Percentiles rank a stretch among this genome's conserved stretches.
Evolutionary conservation across 2,888 invertebrate species (phyloP).

Genomic region (Scaptomyza cyrtandrae): DNA sequence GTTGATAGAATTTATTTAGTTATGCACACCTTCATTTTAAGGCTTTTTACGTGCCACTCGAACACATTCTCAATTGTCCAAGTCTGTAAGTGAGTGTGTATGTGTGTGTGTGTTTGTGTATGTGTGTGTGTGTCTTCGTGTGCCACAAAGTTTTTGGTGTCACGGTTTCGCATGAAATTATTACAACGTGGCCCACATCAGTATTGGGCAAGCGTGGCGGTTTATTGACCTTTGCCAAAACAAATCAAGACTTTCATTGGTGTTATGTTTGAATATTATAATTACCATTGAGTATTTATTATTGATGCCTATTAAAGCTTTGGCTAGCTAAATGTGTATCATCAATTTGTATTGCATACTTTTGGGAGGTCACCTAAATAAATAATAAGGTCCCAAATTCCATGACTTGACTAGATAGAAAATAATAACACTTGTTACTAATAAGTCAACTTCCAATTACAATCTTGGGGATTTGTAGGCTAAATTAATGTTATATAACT

Average conservation of each 20-base stretch:
- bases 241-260: slow-evolving; percentile 34
- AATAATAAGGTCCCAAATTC: neutral
- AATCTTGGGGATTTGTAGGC: too few species aligned
- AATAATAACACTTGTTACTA: neutral
- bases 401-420: neutral
- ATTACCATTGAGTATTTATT: too few species aligned
- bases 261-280: neutral
- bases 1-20: slow-evolving; percentile 79
- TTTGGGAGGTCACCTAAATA: neutral
- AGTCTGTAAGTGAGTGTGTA: slow-evolving; percentile 1
- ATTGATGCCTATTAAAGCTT: neutral
- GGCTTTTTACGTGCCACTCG: slow-evolving; percentile 74
- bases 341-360: neutral
- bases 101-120: neutral
- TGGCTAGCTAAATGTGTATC: neutral
- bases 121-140: slow-evolving; percentile 15
- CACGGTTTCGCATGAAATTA: slow-evolving; percentile 41
- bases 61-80: slow-evolving; percentile 56
- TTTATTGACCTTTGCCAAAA: slow-evolving; percentile 47
- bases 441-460: neutral
- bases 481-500: too few species aligned
- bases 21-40: slow-evolving; percentile 79
- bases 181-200: slow-evolving; percentile 18
- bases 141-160: slow-evolving; percentile 43
- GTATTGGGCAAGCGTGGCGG: slow-evolving; percentile 19